These are phyloP conservation scores for Cyanoderma ruficeps DNA, from an alignment of 2,113 vertebrate species.

Conservation along the genomic window DNA sequence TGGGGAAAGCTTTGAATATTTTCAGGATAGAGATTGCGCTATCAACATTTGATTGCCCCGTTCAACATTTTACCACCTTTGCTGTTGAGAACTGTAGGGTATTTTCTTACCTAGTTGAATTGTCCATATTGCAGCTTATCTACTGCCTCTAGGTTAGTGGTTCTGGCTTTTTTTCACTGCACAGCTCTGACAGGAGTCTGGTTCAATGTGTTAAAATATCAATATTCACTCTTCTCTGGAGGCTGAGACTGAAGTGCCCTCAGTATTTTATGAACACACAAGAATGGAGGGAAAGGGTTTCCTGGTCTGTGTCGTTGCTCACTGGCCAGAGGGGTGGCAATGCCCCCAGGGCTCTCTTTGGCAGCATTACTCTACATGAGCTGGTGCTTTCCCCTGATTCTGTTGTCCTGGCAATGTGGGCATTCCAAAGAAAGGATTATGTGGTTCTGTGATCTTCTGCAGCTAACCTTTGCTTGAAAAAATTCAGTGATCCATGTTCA, in stretches of 20 bases:
- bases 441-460: not conserved
- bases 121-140: not conserved
- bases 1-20: not conserved
- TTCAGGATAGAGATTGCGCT: not conserved
- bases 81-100: not conserved
- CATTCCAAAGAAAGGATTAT: not conserved
- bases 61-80: not conserved
- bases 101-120: not conserved
- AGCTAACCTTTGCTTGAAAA: not conserved
- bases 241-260: not conserved
- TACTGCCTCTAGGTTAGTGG: not conserved
- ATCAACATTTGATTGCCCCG: not conserved
- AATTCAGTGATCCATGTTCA: not conserved
- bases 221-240: not conserved
- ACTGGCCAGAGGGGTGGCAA: not conserved
- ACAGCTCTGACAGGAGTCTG: not conserved
- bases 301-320: not conserved
- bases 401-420: not conserved
- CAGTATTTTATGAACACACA: not conserved
- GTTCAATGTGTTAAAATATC: not conserved
- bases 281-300: not conserved
- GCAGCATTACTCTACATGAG: not conserved
- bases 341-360: not conserved
- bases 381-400: not conserved
- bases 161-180: not conserved